Conservation (phyloP, 2,888 invertebrate genomes). For the Sturmia bella region DNA sequence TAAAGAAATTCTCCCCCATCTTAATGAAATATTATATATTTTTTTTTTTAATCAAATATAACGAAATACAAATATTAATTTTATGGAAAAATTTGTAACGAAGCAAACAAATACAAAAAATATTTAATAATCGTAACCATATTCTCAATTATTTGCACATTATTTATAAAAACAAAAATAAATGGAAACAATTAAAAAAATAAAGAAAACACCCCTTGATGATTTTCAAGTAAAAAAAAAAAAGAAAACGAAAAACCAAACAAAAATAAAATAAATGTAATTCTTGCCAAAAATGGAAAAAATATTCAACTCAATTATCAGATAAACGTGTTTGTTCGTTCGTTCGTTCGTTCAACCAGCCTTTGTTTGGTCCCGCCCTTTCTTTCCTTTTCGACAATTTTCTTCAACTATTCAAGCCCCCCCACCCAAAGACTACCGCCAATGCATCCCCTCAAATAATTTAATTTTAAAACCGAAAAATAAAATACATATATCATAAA, state of each 20-base stretch:
- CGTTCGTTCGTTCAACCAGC: conserved; percentile 4
- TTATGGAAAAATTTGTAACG: conserved; percentile 48
- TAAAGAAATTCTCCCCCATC: conserved; percentile 34
- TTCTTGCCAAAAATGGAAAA: conserved; percentile 62
- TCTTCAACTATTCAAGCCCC: background rate
- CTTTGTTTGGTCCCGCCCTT: background rate
- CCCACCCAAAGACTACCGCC: conserved; percentile 2
- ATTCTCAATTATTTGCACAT: conserved; percentile 65
- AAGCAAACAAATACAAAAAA: conserved; percentile 37
- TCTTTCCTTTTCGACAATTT: background rate
- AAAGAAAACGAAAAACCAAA: conserved; percentile 34
- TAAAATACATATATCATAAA: conserved; percentile 42
- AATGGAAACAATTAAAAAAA: conserved; percentile 34
- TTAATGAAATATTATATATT: background rate
- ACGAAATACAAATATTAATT: conserved; percentile 21
- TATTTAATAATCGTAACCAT: conserved; percentile 58
- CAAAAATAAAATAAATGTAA: conserved; percentile 62
- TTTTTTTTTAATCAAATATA: conserved; percentile 31
- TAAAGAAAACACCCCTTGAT: conserved; percentile 12
- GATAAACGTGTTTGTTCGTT: conserved; percentile 27
- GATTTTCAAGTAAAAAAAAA: conserved; percentile 48
- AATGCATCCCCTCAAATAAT: conserved; percentile 14
- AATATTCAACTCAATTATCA: conserved; percentile 63
- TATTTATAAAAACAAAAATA: conserved; percentile 51
- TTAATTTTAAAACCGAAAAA: conserved; percentile 20